Percentiles rank a stretch among this genome's conserved stretches.
Evolutionary conservation across 2,797 vertebrate genomes (phyloP).

Genomic region (Naso thynnoides): DNA sequence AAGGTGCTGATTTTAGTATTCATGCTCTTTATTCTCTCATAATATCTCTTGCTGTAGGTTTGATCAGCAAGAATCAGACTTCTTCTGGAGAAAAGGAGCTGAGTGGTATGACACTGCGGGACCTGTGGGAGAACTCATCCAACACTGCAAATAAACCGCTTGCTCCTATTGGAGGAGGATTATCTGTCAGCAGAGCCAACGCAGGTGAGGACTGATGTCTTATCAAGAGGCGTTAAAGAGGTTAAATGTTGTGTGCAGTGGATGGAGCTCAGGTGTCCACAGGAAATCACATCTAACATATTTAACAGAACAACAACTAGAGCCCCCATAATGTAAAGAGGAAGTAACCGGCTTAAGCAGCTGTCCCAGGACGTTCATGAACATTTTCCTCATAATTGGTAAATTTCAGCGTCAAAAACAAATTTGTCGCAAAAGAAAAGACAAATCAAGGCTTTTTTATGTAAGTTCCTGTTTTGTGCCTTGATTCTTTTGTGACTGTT

Average conservation of each 20-base stretch:
- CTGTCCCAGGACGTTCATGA: neutral
- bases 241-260: slow-evolving; percentile 3
- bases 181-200: slow-evolving; percentile 86
- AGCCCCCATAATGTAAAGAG: neutral
- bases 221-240: slow-evolving; percentile 16
- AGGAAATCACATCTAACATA: neutral
- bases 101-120: slow-evolving; percentile 74
- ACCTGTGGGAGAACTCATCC: slow-evolving; percentile 87
- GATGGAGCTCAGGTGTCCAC: slow-evolving; percentile 4
- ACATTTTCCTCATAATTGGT: neutral
- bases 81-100: slow-evolving; percentile 85
- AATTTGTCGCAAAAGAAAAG: neutral
- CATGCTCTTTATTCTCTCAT: neutral
- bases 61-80: slow-evolving; percentile 90
- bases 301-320: neutral
- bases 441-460: neutral
- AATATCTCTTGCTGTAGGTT: slow-evolving; percentile 79
- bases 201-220: slow-evolving; percentile 84
- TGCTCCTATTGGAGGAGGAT: slow-evolving; percentile 83
- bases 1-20: neutral
- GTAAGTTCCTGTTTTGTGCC: neutral
- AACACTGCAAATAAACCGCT: slow-evolving; percentile 86
- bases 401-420: neutral
- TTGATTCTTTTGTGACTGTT: neutral
- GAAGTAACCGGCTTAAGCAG: neutral